Percentiles rank a stretch among this genome's conserved stretches.
Evolutionary conservation across 2,113 vertebrate genomes (phyloP).

Genomic region (Xiphorhynchus elegans): DNA sequence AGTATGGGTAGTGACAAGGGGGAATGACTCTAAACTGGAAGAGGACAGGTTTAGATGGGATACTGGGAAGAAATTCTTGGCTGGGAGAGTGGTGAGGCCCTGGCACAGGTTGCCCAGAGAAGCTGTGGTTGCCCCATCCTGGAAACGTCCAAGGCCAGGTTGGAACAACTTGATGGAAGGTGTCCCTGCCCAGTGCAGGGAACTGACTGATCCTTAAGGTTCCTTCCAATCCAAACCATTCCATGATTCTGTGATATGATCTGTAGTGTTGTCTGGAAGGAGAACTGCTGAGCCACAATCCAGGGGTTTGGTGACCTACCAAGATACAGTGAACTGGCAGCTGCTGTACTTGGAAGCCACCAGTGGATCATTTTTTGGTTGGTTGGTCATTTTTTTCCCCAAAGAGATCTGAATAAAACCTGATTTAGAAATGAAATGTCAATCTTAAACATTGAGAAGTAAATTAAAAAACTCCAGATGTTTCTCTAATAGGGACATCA

Average conservation of each 20-base stretch:
- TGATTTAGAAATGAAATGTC: conserved; percentile 35
- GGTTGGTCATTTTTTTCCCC: rapidly evolving
- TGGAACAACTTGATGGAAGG: not conserved
- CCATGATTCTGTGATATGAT: rapidly evolving
- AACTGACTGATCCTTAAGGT: not conserved
- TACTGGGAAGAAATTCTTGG: not conserved
- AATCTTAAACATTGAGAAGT: not conserved
- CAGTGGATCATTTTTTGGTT: not conserved
- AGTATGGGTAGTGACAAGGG: no score
- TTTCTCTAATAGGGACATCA: conserved; percentile 29
- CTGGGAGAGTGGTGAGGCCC: rapidly evolving
- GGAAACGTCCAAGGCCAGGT: not conserved
- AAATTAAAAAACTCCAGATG: conserved; percentile 41
- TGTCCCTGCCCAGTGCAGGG: not conserved
- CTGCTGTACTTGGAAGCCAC: not conserved
- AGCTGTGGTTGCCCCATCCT: not conserved
- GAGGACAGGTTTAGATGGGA: not conserved
- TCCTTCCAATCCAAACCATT: not conserved
- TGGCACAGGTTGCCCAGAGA: rapidly evolving
- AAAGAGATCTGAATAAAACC: not conserved
- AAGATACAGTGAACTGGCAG: not conserved
- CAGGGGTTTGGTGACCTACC: not conserved
- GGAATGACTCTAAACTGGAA: not conserved
- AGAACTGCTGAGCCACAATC: not conserved
- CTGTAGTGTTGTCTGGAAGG: not conserved